Evolutionary conservation across 2,113 vertebrate genomes (phyloP), one percentile per base, ranked within the genome.

Genomic region (Poeciliopsis turrubarensis): DNA sequence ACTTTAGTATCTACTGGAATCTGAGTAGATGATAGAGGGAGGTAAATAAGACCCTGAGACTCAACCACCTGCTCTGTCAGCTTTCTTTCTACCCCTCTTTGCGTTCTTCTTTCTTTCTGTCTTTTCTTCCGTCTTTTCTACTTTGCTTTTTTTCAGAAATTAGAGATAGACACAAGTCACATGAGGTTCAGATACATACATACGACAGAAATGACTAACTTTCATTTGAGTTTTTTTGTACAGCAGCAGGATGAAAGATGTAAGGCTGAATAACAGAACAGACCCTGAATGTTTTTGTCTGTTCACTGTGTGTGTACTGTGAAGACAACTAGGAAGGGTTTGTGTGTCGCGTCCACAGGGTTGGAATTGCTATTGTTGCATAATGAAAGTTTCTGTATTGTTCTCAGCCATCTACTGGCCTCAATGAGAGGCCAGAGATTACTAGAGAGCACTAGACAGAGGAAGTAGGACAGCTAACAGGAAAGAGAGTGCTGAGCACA

Each of bases 1-100:
- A 85, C 57, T 91, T 91, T 91, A 83, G 86, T 64, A 66, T 79
- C 83, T 86, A 84, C 86, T 85, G 85, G 80, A 88, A 86, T 86
- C 61, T 79, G 84, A 90, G 86, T 81, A 78, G 77, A 77, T 79
- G 71, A 79, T 30, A 70, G 57, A 30, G 74, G 62, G 64, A 77
- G 64, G 39, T 71, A 68, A 32, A 54, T 25, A 60, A 65, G n/a
- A 65, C 70, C 70, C 77, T 70, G 60, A 79, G 60, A 69, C 65
- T 70, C 54, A 81, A 86, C 70, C 83, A 85, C 72, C 87, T 73
- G 65, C 4, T 41, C 39, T 15, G 63, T 81, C 80, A 83, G 74
- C 27, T 72, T 78, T 73, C 60, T 63, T 62, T 39, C 27, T 66
- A 7, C 27, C 80, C 57, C 9, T 71, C 25, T 74, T 64, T 65